Evolutionary conservation across 2,797 vertebrate species (phyloP).

Genomic region (Neosilurus mollespiculum): DNA sequence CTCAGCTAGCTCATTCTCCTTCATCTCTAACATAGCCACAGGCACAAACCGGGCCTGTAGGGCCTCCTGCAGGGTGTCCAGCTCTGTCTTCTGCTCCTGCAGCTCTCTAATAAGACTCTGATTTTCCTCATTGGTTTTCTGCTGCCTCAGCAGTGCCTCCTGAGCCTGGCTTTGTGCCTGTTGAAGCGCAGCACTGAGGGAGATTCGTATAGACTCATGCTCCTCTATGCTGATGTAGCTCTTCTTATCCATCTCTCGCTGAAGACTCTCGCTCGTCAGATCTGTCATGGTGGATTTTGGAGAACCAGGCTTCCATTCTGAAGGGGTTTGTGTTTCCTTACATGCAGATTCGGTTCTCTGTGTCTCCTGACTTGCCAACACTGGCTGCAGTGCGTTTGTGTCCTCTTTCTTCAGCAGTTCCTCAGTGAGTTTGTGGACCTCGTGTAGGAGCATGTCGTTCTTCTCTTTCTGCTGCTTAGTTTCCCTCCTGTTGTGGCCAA

Average conservation of each 20-base stretch:
- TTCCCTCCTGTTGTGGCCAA: slow-evolving; percentile 73
- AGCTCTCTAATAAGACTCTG: slow-evolving; percentile 71
- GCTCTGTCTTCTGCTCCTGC: slow-evolving; percentile 77
- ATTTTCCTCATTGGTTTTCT: slow-evolving; percentile 69
- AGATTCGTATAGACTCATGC: slow-evolving; percentile 60
- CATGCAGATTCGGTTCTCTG: slow-evolving; percentile 53
- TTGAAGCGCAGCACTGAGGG: slow-evolving; percentile 54
- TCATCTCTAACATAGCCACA: slow-evolving; percentile 67
- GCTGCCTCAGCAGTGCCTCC: slow-evolving; percentile 49
- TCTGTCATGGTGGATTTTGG: slow-evolving; percentile 47
- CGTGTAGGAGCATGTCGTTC: slow-evolving; percentile 70
- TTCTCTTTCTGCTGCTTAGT: slow-evolving; percentile 72
- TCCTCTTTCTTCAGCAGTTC: slow-evolving; percentile 70
- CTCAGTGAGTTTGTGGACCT: slow-evolving; percentile 73
- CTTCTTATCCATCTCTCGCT: slow-evolving; percentile 10
- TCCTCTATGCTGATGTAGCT: slow-evolving; percentile 69
- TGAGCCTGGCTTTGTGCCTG: slow-evolving; percentile 54
- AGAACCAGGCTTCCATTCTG: slow-evolving; percentile 28
- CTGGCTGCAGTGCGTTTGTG: slow-evolving; percentile 61
- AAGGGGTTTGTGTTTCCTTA: slow-evolving; percentile 44
- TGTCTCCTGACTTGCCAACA: slow-evolving; percentile 58
- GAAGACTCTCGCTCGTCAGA: slow-evolving; percentile 12
- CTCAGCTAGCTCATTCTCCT: slow-evolving; percentile 60
- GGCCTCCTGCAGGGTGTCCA: slow-evolving; percentile 81
- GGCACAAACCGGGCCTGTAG: slow-evolving; percentile 77